These are phyloP conservation scores for Aplochiton taeniatus DNA, from an alignment of 2,797 vertebrate species.

Conservation along the genomic window DNA sequence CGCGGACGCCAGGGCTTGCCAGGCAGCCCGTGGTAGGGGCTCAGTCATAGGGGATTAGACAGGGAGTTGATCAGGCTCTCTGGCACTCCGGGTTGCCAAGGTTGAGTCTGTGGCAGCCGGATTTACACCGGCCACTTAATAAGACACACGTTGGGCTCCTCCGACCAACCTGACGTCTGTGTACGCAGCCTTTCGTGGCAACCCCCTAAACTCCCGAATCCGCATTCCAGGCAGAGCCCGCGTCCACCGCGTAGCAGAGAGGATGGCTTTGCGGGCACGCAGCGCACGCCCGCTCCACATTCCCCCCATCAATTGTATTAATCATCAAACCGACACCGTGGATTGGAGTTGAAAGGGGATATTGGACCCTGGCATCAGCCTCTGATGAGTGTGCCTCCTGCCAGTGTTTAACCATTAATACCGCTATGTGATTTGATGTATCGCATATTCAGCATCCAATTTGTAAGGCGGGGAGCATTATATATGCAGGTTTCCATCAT, in stretches of 20 bases:
- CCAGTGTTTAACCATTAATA: conserved; percentile 29
- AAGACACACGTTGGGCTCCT: conserved; percentile 51
- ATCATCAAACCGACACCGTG: conserved; percentile 38
- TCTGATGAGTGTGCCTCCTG: conserved; percentile 18
- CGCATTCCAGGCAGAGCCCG: background rate
- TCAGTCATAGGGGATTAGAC: conserved; percentile 68
- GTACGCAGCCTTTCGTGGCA: conserved; percentile 36
- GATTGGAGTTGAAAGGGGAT: conserved; percentile 24
- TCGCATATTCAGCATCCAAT: conserved; percentile 49
- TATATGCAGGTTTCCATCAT: conserved; percentile 56
- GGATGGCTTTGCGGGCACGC: conserved; percentile 29
- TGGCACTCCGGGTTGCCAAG: conserved; percentile 44
- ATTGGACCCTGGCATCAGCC: conserved; percentile 19
- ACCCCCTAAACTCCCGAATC: conserved; percentile 26
- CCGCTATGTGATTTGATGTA: conserved; percentile 35
- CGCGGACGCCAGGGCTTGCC: background rate
- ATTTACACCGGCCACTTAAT: conserved; percentile 68
- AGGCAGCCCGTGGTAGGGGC: conserved; percentile 50
- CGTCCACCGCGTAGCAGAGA: conserved; percentile 25
- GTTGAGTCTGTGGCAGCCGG: conserved; percentile 53
- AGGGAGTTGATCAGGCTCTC: conserved; percentile 70
- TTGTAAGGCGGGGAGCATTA: conserved; percentile 46
- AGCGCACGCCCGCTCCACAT: conserved; percentile 27
- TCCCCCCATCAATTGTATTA: conserved; percentile 41
- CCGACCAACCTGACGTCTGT: conserved; percentile 47